Base-by-base conservation (phyloP, 2,888 invertebrate genomes). In the Hyppa rectilinea region DNA sequence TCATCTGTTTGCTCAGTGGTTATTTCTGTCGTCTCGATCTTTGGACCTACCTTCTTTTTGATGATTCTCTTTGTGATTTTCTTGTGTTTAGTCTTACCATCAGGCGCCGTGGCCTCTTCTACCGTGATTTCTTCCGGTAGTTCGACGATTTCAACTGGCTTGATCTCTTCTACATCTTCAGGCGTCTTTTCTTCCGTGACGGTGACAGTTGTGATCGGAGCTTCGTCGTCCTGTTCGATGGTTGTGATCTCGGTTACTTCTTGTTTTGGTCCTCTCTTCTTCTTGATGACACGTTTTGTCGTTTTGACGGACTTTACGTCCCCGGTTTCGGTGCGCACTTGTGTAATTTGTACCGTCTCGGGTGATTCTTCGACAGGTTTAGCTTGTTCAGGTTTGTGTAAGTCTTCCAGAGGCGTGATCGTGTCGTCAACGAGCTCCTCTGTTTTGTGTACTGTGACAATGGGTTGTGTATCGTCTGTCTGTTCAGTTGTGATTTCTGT, bases 51-150 rank as follows among this genome's bases (percentile, higher is more conserved):
- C 52, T 87, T 89, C 80, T 88, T 89, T 78, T 90, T 91, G 55
- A 90, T 88, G 0, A 82, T 81, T 31, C 90, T 83, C 74, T 87
- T 90, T 52, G 87, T 89, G 17, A 84, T 74, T 92, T 64, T 92
- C 84, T 87, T 92, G 61, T 79, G 86, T 86, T 43, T 87, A 53
- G 81, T 88, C 78, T 84, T 86, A 81, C 87, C 85, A 56, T 85
- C 82, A 0, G 78, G 75, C 6, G 81, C 56, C 0, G 90, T 86
- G 0, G 90, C 82, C 73, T 95, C 94, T 66, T 93, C 91, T 4
- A 90, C 81, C 0, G 82, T 68, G 0, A 90, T 88, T 23, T 86
- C 83, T 38, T 89, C 90, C 0, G 89, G 88, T 0, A 89, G 66
- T 14, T 87, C 85, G 0, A 82, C 23, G 10, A 69, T 66, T 66